Base-by-base conservation (phyloP, 2,797 vertebrate species). In the Molothrus aeneus region DNA sequence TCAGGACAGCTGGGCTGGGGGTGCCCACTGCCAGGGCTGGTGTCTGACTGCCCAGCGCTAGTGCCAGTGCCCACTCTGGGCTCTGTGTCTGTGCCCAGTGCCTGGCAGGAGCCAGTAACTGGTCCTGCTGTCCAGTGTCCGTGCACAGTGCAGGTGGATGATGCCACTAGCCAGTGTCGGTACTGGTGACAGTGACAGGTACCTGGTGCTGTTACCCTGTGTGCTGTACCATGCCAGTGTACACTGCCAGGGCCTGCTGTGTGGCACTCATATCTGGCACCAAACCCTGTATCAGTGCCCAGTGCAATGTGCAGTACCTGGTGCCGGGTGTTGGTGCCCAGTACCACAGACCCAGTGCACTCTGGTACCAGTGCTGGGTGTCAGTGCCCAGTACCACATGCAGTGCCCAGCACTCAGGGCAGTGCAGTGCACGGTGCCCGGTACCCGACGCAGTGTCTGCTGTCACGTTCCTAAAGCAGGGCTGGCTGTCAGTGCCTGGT, bases 291-390 rank as follows among this genome's bases (percentile, higher is more conserved):
- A 8, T 15, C 51, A 17, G 65, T 40, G 36, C 17, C 11, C 1
- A 0, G 5, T 7, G 24, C 22, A 13, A 22, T 7, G 29, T 0
- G 1, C 32, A 25, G 7, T 45, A 17, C n/a, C 2, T 6, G 11
- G 17, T 47, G 24, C 56, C 26, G 53, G 22, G 19, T 38, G 15
- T 18, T 2, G 0, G 26, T 50, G 26, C 25, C 51, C 18, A 6
- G 22, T 13, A 31, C 10, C 20, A 56, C 1, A 0, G 50, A 19
- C 10, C 21, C 63, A 20, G 47, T 1, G 12, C 53, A 3, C n/a
- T 17, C 48, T 25, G 32, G 71, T 36, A 24, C 32, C 36, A 18
- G 26, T 5, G 28, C 22, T 14, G 43, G 14, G 22, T 43, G 36
- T 6, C 60, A 22, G 31, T 53, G 51, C 48, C 31, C 2, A 0